phyloP scores from a whole-genome alignment of 2,113 vertebrate species.

The Dendrocopos noguchii region DNA sequence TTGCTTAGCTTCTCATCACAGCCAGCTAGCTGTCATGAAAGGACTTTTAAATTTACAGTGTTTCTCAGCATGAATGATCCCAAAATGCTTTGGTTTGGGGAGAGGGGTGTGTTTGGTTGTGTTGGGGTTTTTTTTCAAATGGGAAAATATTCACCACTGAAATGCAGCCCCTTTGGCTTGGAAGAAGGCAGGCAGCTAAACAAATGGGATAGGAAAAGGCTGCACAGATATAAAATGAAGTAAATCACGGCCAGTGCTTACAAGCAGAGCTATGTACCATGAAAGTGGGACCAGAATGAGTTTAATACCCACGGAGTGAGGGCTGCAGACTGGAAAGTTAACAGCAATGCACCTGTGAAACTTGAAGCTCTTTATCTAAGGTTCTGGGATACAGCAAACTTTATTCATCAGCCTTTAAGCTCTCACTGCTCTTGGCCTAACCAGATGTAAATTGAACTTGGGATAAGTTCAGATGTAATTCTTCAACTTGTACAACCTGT shows the following conservation, averaged over 20 bases:
- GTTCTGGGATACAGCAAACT: neutral
- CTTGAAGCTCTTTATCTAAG: neutral
- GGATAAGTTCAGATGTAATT: neutral
- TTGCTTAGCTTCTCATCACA: slow-evolving; percentile 56
- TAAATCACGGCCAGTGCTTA: neutral
- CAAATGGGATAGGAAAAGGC: neutral
- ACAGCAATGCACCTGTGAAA: neutral
- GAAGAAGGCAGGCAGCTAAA: neutral
- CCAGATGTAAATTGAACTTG: neutral
- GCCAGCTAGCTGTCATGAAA: slow-evolving; percentile 54
- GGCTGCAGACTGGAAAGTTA: neutral
- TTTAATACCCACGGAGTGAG: neutral
- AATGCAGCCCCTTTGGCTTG: neutral
- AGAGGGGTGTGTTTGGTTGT: neutral
- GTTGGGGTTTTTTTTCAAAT: neutral
- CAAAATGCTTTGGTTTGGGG: neutral
- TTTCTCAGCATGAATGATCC: slow-evolving; percentile 34
- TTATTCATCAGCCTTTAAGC: neutral
- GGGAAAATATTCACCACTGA: neutral
- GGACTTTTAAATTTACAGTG: slow-evolving; percentile 16
- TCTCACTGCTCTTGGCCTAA: neutral
- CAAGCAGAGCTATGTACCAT: neutral
- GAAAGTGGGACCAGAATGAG: neutral
- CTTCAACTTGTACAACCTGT: neutral
- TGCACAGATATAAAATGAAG: neutral